Conservation (phyloP, 2,888 invertebrate species). For the Sinotaia quadrata region DNA sequence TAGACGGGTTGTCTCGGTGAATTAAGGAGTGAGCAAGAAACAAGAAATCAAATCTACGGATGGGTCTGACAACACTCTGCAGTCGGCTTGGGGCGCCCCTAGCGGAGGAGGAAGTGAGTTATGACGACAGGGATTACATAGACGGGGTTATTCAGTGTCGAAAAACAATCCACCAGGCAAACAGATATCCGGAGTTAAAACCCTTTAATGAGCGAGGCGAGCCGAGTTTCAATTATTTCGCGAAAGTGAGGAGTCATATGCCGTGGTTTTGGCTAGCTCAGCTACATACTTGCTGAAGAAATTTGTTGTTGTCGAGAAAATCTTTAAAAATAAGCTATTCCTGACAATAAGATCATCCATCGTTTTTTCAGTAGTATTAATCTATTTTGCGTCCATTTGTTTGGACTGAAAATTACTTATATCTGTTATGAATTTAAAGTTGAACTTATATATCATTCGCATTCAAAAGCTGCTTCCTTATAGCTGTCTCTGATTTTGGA, state of each 20-base stretch:
- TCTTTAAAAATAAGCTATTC: too few species aligned
- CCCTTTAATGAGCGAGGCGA: slow-evolving; percentile 23
- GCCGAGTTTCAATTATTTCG: slow-evolving; percentile 7
- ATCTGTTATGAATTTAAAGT: too few species aligned
- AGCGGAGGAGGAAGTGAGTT: slow-evolving; percentile 22
- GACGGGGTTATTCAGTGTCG: slow-evolving; percentile 27
- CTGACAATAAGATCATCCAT: too few species aligned
- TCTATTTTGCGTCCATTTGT: too few species aligned
- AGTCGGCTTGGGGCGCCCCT: slow-evolving; percentile 22
- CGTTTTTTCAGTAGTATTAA: too few species aligned
- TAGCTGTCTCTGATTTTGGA: too few species aligned
- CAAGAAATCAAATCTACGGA: slow-evolving; percentile 25
- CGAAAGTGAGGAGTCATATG: background rate
- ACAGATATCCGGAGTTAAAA: slow-evolving; percentile 14
- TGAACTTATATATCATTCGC: too few species aligned
- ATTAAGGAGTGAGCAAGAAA: slow-evolving; percentile 12
- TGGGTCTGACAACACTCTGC: slow-evolving; percentile 1
- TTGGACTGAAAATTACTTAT: too few species aligned
- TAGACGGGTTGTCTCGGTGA: slow-evolving; percentile 22
- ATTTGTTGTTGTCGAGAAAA: too few species aligned
- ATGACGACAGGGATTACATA: slow-evolving; percentile 22
- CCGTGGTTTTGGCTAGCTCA: background rate
- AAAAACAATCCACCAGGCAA: slow-evolving; percentile 25
- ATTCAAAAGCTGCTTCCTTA: too few species aligned
- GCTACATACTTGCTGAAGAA: background rate